Percentiles rank a stretch among this genome's conserved stretches.
Evolutionary conservation across 2,797 vertebrate species (phyloP).

Genomic region (Arnoldichthys spilopterus): DNA sequence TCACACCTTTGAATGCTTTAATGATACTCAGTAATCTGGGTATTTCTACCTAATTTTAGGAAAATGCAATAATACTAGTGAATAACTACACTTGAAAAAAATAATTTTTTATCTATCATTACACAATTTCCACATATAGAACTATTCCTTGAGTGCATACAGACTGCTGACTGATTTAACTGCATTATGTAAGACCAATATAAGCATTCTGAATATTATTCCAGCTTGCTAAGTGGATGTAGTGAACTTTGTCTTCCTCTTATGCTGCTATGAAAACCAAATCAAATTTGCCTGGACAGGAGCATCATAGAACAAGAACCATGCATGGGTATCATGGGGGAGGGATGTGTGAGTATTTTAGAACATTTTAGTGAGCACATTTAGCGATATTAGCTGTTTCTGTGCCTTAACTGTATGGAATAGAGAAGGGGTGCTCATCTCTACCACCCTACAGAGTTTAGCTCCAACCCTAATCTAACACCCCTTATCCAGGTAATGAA

Average conservation of each 20-base stretch:
- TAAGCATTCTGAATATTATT: neutral
- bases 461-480: no score
- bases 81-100: no score
- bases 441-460: no score
- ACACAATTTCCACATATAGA: neutral
- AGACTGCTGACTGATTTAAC: slow-evolving; percentile 3
- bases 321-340: neutral
- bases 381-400: neutral
- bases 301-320: neutral
- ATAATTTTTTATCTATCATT: neutral
- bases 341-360: neutral
- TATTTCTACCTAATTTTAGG: neutral
- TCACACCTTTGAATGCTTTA: neutral
- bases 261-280: slow-evolving; percentile 14
- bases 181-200: neutral
- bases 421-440: no score
- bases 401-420: slow-evolving; percentile 27
- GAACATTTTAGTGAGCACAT: neutral
- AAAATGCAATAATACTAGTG: neutral
- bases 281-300: neutral
- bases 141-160: neutral
- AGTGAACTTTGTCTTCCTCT: neutral
- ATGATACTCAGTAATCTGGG: neutral
- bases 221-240: neutral
- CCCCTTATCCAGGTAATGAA: no score